Percentiles rank a stretch among this genome's conserved stretches.
Evolutionary conservation across 2,113 vertebrate genomes (phyloP).

Genomic region (Alethe diademata): DNA sequence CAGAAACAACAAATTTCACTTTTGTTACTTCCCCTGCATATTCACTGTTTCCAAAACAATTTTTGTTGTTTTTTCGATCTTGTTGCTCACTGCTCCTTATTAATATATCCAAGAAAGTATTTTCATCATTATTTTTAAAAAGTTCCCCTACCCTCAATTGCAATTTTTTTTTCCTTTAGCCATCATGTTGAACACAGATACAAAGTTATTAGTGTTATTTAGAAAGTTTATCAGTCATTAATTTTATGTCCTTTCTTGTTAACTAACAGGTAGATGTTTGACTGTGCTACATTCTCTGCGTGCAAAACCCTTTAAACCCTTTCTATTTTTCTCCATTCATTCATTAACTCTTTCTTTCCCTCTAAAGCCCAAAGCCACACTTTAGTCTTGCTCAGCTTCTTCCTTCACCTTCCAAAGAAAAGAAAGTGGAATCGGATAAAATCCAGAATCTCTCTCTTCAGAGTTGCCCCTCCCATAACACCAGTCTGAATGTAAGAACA

Average conservation of each 20-base stretch:
- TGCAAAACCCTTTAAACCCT: neutral
- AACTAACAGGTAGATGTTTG: neutral
- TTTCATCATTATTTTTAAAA: neutral
- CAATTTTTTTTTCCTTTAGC: neutral
- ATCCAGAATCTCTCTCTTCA: neutral
- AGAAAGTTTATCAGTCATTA: neutral
- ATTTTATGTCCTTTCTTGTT: neutral
- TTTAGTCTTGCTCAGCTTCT: neutral
- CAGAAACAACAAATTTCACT: fast-evolving
- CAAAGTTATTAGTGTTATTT: neutral
- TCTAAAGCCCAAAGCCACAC: neutral
- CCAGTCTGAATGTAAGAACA: neutral
- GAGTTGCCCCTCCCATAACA: neutral
- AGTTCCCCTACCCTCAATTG: fast-evolving
- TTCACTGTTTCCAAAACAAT: neutral
- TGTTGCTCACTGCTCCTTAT: neutral
- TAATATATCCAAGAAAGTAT: neutral
- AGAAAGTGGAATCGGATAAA: neutral
- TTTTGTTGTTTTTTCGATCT: neutral
- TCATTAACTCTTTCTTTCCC: neutral
- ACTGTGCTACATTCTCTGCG: neutral
- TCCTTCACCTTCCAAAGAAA: neutral
- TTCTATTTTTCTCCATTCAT: neutral
- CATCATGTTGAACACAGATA: neutral
- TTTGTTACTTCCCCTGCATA: neutral